Percentiles rank a stretch among this genome's conserved stretches.
These are phyloP conservation scores for Melieria crassipennis DNA, from an alignment of 2,888 invertebrate genomes.

Conservation along the genomic window DNA sequence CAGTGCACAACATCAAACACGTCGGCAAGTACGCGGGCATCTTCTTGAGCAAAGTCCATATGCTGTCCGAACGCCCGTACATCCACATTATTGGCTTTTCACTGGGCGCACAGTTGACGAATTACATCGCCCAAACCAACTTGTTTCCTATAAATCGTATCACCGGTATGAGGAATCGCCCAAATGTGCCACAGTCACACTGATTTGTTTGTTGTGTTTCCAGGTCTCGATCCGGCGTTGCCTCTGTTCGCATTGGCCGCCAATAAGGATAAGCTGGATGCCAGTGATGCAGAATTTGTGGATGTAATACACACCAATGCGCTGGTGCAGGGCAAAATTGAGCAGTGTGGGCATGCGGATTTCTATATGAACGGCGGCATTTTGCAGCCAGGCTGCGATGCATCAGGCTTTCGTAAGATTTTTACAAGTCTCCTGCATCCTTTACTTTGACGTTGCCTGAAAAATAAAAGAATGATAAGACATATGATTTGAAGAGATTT, in stretches of 20 bases:
- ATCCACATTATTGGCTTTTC: constrained; percentile 76
- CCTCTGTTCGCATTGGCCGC: constrained; percentile 72
- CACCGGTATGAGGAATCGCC: not conserved
- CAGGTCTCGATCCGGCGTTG: constrained; percentile 73
- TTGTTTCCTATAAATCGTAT: not conserved
- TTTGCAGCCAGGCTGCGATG: constrained; percentile 73
- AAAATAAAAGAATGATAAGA: no score
- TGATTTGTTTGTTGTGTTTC: not conserved
- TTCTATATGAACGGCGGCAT: constrained; percentile 79
- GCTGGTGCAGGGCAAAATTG: constrained; percentile 74
- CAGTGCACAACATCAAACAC: constrained; percentile 72
- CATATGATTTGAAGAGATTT: no score
- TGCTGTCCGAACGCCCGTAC: constrained; percentile 68
- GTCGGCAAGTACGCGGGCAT: constrained; percentile 63
- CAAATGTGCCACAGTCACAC: no score
- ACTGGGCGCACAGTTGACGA: constrained; percentile 73
- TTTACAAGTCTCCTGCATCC: not conserved
- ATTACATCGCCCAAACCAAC: constrained; percentile 64
- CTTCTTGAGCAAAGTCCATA: constrained; percentile 67
- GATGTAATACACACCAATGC: constrained; percentile 80
- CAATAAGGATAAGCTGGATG: constrained; percentile 70
- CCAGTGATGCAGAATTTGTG: constrained; percentile 74
- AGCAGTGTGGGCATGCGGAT: constrained; percentile 75
- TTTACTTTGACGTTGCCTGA: not conserved
- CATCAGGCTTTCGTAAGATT: constrained; percentile 65